Evolutionary conservation across 1,140 invertebrate genomes (phyloP).

Genomic region (Heliothis virescens): DNA sequence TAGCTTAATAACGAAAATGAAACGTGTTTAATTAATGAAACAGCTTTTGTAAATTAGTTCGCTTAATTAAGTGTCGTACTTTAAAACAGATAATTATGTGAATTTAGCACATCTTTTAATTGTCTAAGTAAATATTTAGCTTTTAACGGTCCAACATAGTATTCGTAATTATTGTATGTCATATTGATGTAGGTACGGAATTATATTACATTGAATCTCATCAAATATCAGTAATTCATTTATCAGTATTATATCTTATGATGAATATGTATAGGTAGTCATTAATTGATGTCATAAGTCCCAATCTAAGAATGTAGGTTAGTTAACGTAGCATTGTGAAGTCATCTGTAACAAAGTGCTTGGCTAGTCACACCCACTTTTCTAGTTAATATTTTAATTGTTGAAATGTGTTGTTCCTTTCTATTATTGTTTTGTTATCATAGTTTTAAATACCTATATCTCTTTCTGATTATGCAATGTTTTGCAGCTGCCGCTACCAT

Average conservation of each 20-base stretch:
- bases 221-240: conserved; percentile 53
- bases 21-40: conserved; percentile 22
- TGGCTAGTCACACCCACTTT: conserved; percentile 47
- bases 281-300: conserved; percentile 61
- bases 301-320: conserved; percentile 74
- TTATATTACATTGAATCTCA: conserved; percentile 60
- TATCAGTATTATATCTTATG: conserved; percentile 52
- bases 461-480: conserved; percentile 40
- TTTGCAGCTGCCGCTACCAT: conserved; percentile 24
- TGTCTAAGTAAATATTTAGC: conserved; percentile 66
- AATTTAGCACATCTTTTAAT: conserved; percentile 20
- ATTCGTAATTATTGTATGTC: conserved; percentile 57
- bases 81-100: conserved; percentile 17
- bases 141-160: conserved; percentile 76
- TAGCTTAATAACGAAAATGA: neutral
- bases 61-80: conserved; percentile 28
- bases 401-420: conserved; percentile 45
- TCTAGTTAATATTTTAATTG: conserved; percentile 39
- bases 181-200: conserved; percentile 64
- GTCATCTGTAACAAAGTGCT: conserved; percentile 40
- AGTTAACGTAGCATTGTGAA: conserved; percentile 48
- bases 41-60: conserved; percentile 26
- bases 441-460: conserved; percentile 34
- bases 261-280: conserved; percentile 35
- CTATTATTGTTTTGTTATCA: conserved; percentile 33